Base-by-base conservation (phyloP, 2,113 vertebrate species). In the Oncorhynchus keta region DNA sequence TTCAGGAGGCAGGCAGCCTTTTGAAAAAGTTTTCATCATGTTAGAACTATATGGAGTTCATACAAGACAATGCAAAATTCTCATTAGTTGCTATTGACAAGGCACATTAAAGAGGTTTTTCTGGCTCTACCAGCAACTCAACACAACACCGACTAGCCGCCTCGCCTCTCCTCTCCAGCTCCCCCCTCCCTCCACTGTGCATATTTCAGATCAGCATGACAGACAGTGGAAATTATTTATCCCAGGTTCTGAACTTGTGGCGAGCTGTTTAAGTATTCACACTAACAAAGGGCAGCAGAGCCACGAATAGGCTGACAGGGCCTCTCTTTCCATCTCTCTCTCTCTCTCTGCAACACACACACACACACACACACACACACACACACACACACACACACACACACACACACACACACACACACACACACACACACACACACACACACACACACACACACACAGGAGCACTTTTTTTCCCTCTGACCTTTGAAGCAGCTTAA, bases 211-310 rank as follows among this genome's bases (percentile, higher is more conserved):
- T 91, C 90, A 87, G 89, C 79, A 87, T 92, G 93, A 92, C 92
- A 90, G 90, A 87, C 87, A 80, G 87, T 91, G 89, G 89, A 91
- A 94, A 94, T 94, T 92, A 94, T 94, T 94, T 91, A 93, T 93
- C n/a, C n/a, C n/a, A n/a, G n/a, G n/a, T n/a, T n/a, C n/a, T n/a
- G n/a, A n/a, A n/a, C n/a, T n/a, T n/a, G n/a, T n/a, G n/a, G n/a
- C n/a, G n/a, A n/a, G n/a, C n/a, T n/a, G n/a, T n/a, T n/a, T n/a
- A n/a, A n/a, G 92, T 87, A 93, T 93, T 92, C 91, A 89, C 79
- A 87, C 90, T 93, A 93, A 94, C 93, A 94, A 94, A 94, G 93
- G 93, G 90, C 93, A 94, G 88, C 39, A 32, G 81, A 91, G 90
- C 90, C 92, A 89, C 83, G 79, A 91, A 81, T 68, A 87, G 90